These are phyloP conservation scores for Rhynchonema sp. DNA, from an alignment of 2,888 invertebrate species.

Conservation along the genomic window DNA sequence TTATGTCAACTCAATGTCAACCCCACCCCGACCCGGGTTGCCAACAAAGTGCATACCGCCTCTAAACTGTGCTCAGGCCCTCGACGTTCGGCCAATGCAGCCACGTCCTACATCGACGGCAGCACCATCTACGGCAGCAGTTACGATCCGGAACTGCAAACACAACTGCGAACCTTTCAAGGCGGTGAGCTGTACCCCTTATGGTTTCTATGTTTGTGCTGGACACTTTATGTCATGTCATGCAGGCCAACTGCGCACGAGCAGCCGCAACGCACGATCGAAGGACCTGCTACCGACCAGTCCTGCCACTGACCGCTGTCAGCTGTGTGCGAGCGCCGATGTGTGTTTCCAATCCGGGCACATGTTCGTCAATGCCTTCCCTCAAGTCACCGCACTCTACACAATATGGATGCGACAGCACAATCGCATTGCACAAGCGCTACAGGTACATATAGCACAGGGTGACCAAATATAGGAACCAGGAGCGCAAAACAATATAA, in stretches of 20 bases:
- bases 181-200: too few species aligned
- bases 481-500: too few species aligned
- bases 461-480: too few species aligned
- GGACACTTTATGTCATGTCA: too few species aligned
- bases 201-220: too few species aligned
- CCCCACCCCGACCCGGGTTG: too few species aligned
- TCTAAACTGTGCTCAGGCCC: too few species aligned
- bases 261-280: background rate
- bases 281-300: background rate
- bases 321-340: background rate
- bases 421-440: slow-evolving; percentile 18
- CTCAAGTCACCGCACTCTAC: slow-evolving; percentile 19
- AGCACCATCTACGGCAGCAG: background rate
- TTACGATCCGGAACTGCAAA: background rate
- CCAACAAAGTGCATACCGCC: too few species aligned
- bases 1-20: too few species aligned
- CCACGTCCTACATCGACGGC: background rate
- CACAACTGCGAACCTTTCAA: background rate
- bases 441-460: too few species aligned
- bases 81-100: background rate
- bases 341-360: slow-evolving; percentile 6
- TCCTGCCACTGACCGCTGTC: background rate
- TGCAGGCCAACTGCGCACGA: background rate
- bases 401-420: slow-evolving; percentile 25
- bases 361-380: slow-evolving; percentile 16